These are phyloP conservation scores for Meteorus sp. DNA, from an alignment of 1,140 invertebrate species.

Conservation along the genomic window DNA sequence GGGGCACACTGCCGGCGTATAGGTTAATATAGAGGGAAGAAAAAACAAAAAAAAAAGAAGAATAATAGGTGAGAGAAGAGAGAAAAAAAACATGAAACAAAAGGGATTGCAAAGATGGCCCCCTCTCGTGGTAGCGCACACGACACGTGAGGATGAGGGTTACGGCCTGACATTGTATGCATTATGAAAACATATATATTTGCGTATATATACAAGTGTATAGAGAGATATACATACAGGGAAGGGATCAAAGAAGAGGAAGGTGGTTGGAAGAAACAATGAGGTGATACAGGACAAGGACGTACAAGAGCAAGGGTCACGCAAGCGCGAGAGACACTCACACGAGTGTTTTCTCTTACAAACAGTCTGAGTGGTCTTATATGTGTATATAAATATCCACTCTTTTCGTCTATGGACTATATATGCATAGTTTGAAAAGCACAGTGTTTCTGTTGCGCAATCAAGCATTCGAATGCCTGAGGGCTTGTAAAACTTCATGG, in stretches of 20 bases:
- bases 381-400: too few relatives aligned
- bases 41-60: neutral
- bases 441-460: constrained; percentile 30
- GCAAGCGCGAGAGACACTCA: constrained; percentile 36
- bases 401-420: constrained; percentile 12
- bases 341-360: neutral
- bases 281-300: neutral
- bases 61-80: too few relatives aligned
- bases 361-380: constrained; percentile 36
- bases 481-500: neutral
- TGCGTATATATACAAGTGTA: neutral
- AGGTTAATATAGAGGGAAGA: constrained; percentile 15
- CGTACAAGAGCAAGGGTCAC: constrained; percentile 22
- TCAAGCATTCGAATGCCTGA: constrained; percentile 29
- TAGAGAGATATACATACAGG: neutral
- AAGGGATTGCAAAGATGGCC: constrained; percentile 13
- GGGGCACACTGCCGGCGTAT: neutral
- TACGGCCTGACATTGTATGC: neutral
- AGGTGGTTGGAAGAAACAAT: neutral
- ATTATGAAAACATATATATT: neutral
- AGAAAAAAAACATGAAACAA: constrained; percentile 3
- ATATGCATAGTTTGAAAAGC: constrained; percentile 29
- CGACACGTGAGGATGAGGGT: constrained; percentile 14
- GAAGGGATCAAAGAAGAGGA: constrained; percentile 5
- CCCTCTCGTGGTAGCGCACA: neutral